Evolutionary conservation across 2,888 invertebrate genomes (phyloP).

Genomic region (Dynastes tityus): DNA sequence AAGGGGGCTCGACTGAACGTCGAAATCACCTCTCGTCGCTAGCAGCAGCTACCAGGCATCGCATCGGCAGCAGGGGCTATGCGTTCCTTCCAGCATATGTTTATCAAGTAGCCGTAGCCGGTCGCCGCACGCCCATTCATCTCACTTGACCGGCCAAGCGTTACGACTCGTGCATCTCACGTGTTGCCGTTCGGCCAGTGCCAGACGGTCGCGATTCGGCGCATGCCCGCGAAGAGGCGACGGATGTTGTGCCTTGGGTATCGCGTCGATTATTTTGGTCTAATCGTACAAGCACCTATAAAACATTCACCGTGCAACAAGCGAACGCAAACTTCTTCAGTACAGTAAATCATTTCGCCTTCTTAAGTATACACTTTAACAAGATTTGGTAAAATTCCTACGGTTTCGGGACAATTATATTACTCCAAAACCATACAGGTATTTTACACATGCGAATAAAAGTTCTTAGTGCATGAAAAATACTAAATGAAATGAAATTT

Average conservation of each 20-base stretch:
- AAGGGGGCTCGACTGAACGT: neutral
- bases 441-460: too few relatives aligned
- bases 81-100: conserved; percentile 18
- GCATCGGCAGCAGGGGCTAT: neutral
- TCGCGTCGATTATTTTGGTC: neutral
- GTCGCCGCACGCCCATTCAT: conserved; percentile 38
- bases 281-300: neutral
- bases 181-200: conserved; percentile 29
- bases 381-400: too few relatives aligned
- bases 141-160: conserved; percentile 44
- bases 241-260: neutral
- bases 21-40: conserved; percentile 1
- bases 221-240: neutral
- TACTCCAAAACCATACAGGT: too few relatives aligned
- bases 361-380: too few relatives aligned
- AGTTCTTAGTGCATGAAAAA: too few relatives aligned
- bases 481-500: too few relatives aligned
- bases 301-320: neutral
- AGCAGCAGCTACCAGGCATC: too few relatives aligned
- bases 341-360: neutral
- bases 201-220: conserved; percentile 22
- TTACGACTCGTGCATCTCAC: conserved; percentile 41
- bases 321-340: neutral
- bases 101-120: conserved; percentile 44
- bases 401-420: too few relatives aligned